Conservation (phyloP, 2,888 invertebrate species). For the Brenthis hecate region DNA sequence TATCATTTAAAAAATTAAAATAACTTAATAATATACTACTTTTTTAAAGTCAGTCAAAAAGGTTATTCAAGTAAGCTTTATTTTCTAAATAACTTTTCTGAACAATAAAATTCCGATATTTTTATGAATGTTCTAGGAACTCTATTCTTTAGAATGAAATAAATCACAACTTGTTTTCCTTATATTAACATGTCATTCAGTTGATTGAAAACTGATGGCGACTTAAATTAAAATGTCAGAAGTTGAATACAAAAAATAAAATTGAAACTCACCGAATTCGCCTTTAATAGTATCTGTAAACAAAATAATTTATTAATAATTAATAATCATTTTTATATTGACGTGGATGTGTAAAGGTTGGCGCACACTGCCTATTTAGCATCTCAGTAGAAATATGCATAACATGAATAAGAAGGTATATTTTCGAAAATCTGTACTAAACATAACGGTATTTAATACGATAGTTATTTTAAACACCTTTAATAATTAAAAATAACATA, state of each 20-base stretch:
- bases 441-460: too few relatives aligned
- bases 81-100: background rate
- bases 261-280: conserved; percentile 29
- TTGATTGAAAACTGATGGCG: conserved; percentile 33
- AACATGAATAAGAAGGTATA: too few relatives aligned
- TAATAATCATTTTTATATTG: conserved; percentile 26
- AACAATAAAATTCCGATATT: background rate
- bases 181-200: conserved; percentile 36
- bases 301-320: conserved; percentile 58
- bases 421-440: too few relatives aligned
- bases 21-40: too few relatives aligned
- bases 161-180: conserved; percentile 31
- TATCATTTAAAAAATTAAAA: too few relatives aligned
- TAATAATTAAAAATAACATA: too few relatives aligned
- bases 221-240: conserved; percentile 29
- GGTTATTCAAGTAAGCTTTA: background rate
- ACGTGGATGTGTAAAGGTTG: background rate
- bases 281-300: conserved; percentile 52
- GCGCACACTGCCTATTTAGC: too few relatives aligned
- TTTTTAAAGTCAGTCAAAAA: background rate
- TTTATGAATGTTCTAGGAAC: background rate
- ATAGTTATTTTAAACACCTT: too few relatives aligned
- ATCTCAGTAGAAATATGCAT: too few relatives aligned
- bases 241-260: conserved; percentile 23
- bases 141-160: conserved; percentile 17